Evolutionary conservation across 2,113 vertebrate genomes (phyloP).

Genomic region (Etheostoma spectabile): DNA sequence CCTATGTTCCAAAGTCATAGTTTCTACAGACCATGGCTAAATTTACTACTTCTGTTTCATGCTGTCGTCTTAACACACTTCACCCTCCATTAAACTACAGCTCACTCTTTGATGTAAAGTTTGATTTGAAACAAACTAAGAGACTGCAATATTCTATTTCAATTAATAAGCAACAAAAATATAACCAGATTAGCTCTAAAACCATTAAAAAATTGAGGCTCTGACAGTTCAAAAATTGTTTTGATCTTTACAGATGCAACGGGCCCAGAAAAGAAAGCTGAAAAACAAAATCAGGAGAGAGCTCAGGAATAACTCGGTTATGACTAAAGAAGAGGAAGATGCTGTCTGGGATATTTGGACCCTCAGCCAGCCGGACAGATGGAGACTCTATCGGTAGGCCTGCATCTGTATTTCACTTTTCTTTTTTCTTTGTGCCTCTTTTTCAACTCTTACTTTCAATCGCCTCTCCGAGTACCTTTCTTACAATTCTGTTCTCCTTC

Average conservation of each 20-base stretch:
- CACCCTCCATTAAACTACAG: background rate
- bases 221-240: slow-evolving; percentile 1
- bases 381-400: slow-evolving; percentile 93
- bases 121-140: background rate
- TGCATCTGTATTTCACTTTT: slow-evolving; percentile 11
- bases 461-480: background rate
- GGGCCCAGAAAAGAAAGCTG: slow-evolving; percentile 86
- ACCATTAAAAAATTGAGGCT: background rate
- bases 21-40: background rate
- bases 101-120: background rate
- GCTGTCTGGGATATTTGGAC: slow-evolving; percentile 86
- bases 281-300: slow-evolving; percentile 83
- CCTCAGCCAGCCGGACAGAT: slow-evolving; percentile 85
- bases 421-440: background rate
- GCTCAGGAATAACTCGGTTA: slow-evolving; percentile 81
- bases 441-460: background rate
- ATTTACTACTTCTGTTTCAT: background rate
- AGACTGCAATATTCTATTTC: background rate
- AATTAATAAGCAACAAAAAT: background rate
- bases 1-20: background rate
- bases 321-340: slow-evolving; percentile 85
- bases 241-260: slow-evolving; percentile 79
- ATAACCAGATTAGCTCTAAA: background rate
- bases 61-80: background rate
- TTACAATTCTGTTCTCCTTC: background rate